Evolutionary conservation across 2,888 invertebrate genomes (phyloP).

Genomic region (Tipula unca): DNA sequence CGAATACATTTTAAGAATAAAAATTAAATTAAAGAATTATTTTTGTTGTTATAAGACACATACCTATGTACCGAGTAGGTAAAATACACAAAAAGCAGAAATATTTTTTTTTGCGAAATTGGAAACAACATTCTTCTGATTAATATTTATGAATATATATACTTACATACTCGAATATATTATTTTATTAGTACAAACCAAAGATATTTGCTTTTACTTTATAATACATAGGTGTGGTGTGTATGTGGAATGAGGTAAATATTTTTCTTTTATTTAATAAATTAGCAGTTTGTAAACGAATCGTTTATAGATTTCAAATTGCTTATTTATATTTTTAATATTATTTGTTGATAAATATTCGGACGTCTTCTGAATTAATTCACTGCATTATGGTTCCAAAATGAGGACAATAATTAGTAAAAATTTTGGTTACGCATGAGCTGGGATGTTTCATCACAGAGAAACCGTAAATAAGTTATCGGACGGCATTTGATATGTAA

Average conservation of each 20-base stretch:
- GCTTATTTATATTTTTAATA: no score
- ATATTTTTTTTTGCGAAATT: not conserved
- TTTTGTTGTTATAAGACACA: not conserved
- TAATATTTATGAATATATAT: not conserved
- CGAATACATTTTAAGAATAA: not conserved
- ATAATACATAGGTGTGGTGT: not conserved
- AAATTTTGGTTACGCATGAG: no score
- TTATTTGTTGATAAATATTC: no score
- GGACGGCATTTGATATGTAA: no score
- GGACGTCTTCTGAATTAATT: no score
- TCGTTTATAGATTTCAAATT: no score
- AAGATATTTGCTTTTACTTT: not conserved
- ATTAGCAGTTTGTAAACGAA: not conserved
- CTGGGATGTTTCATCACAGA: no score
- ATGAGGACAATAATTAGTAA: no score
- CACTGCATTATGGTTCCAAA: no score
- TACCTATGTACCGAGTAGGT: not conserved
- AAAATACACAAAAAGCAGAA: not conserved
- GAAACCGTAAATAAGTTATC: no score
- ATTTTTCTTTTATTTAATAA: not conserved
- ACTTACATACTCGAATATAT: no score
- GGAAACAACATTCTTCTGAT: constrained; percentile 3
- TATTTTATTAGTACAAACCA: not conserved
- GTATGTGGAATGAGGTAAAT: not conserved
- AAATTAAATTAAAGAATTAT: not conserved